Evolutionary conservation across 2,113 vertebrate species (phyloP), one percentile per base, ranked within the genome.

Genomic region (Oreotrochilus melanogaster): DNA sequence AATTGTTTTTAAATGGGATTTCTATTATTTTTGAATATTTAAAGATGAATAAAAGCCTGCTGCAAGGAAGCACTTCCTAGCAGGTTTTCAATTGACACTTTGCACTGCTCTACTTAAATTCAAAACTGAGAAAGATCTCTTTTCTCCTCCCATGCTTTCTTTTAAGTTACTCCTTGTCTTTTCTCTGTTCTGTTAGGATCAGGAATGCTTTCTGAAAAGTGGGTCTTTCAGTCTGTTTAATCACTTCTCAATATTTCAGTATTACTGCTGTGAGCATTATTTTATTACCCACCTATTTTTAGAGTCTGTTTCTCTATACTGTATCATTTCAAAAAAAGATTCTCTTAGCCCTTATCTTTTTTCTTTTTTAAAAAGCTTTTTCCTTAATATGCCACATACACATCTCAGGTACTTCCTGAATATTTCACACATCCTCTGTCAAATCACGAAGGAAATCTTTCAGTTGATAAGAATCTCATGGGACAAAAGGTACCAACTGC

Each of bases 241-340:
- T 71, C 42, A 45, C 17, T 86, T 54, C 65, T 86, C 39, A 37
- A 3, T 15, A 23, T 81, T 91, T 84, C 89, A 75, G 14, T 57
- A 57, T 39, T 85, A 47, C 13, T 74, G 73, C 70, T 92, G 60
- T 47, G 24, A 74, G 78, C 78, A 60, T 69, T 94, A 43, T 81
- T 85, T 89, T 78, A 87, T 72, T 87, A 94, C 43, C 61, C 87
- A 43, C 15, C 47, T 87, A 64, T 78, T 87, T 91, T 91, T 67
- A 75, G 35, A 76, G 30, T 53, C 61, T 74, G 17, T 74, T 94
- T 89, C 81, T 78, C 56, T 2, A 0, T 43, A 39, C 24, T 19
- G 2, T 28, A 15, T 67, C 11, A 28, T 66, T 92, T 71, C 11
- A 7, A 42, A 72, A 86, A 58, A 22, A 56, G 0, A 37, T 39